These are phyloP conservation scores for Drosophila setosimentum DNA, from an alignment of 2,888 invertebrate genomes.

Conservation along the genomic window DNA sequence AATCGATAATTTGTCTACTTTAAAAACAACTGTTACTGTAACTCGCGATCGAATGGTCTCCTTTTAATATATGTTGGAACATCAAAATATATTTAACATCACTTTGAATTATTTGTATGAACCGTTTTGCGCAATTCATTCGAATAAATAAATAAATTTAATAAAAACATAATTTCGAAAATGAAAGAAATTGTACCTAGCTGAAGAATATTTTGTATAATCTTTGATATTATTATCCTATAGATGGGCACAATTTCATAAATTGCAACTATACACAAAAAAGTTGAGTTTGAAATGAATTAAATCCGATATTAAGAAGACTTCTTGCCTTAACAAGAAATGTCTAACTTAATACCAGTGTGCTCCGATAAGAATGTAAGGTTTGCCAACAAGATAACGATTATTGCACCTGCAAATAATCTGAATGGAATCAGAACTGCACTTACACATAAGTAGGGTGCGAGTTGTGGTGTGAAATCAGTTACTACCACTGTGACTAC, in stretches of 20 bases:
- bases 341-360: neutral
- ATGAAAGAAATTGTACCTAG: neutral
- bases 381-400: neutral
- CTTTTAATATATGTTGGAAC: too few relatives aligned
- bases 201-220: neutral
- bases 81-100: too few relatives aligned
- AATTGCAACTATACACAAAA: neutral
- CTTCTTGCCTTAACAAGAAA: neutral
- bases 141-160: neutral
- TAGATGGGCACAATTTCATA: neutral
- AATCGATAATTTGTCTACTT: neutral
- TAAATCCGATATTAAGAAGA: neutral
- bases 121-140: too few relatives aligned
- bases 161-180: neutral
- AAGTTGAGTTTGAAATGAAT: neutral
- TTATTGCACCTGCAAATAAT: constrained; percentile 1
- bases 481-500: constrained; percentile 30
- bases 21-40: too few relatives aligned
- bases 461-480: neutral
- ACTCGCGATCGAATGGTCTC: too few relatives aligned
- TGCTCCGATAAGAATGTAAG: neutral
- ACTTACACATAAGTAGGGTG: too few relatives aligned
- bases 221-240: neutral
- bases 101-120: too few relatives aligned
- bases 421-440: too few relatives aligned